Conservation (phyloP, 2,113 vertebrate species). For the Dromaius novaehollandiae region DNA sequence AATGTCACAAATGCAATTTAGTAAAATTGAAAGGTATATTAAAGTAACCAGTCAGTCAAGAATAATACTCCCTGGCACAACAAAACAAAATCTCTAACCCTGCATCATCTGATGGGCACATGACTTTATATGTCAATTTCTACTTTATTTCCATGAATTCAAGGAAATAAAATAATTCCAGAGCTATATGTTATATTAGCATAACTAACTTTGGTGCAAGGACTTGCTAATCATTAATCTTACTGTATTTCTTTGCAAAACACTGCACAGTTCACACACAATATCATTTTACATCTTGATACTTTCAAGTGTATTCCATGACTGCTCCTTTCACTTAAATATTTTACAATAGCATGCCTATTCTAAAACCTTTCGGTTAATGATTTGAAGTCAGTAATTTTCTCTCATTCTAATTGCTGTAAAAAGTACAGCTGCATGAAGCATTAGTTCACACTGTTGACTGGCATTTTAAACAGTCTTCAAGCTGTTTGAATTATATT, state of each 20-base stretch:
- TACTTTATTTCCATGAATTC: slow-evolving; percentile 9
- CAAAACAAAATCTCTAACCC: background rate
- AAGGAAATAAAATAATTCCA: background rate
- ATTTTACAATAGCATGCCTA: background rate
- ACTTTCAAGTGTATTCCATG: background rate
- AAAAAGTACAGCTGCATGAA: background rate
- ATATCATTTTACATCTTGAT: background rate
- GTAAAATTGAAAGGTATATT: background rate
- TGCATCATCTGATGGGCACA: background rate
- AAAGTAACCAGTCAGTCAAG: background rate
- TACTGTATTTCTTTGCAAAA: background rate
- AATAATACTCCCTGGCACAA: background rate
- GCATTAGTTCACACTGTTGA: background rate
- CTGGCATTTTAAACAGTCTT: background rate
- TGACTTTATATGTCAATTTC: background rate
- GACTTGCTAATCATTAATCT: background rate
- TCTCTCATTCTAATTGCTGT: background rate
- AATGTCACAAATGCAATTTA: background rate
- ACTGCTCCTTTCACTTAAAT: background rate
- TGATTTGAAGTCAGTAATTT: background rate
- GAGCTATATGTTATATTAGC: background rate
- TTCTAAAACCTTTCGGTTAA: background rate
- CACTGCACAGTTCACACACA: background rate
- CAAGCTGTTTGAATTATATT: background rate
- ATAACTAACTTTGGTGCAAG: background rate